Evolutionary conservation across 2,113 vertebrate species (phyloP).

Genomic region (Campylomormyrus tamandua): DNA sequence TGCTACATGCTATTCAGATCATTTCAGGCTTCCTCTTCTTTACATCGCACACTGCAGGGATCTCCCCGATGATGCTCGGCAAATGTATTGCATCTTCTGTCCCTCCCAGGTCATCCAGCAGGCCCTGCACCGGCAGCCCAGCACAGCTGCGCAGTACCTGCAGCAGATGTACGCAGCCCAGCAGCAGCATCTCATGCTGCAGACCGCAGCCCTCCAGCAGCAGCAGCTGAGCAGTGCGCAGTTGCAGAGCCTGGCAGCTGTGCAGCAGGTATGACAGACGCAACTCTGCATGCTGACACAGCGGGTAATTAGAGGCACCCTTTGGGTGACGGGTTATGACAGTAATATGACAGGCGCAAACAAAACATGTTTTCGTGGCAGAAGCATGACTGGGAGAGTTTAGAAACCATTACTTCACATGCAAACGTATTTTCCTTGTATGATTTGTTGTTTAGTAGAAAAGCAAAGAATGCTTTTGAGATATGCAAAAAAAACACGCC

Average conservation of each 20-base stretch:
- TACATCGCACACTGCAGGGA: background rate
- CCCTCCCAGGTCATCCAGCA: constrained; percentile 87
- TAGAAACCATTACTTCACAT: background rate
- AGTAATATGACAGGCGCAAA: background rate
- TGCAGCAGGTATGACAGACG: constrained; percentile 74
- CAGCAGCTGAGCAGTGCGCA: constrained; percentile 90
- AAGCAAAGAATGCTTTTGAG: background rate
- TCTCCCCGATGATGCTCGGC: background rate
- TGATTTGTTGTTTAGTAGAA: background rate
- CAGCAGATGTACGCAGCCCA: constrained; percentile 98
- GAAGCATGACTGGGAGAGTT: background rate
- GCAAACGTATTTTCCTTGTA: background rate
- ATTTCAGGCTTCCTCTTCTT: background rate
- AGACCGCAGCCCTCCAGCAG: constrained; percentile 86
- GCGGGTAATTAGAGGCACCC: background rate
- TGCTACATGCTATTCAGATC: background rate
- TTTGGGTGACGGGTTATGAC: background rate
- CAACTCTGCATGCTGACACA: background rate
- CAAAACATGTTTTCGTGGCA: background rate
- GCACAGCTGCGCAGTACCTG: constrained; percentile 91
- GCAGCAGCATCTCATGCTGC: constrained; percentile 96
- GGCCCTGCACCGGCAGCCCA: constrained; percentile 85
- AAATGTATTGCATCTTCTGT: background rate
- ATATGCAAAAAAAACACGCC: background rate
- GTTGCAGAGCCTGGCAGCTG: constrained; percentile 86